phyloP scores from a whole-genome alignment of 2,888 invertebrate species.

The Drosophila neoperkinsi region DNA sequence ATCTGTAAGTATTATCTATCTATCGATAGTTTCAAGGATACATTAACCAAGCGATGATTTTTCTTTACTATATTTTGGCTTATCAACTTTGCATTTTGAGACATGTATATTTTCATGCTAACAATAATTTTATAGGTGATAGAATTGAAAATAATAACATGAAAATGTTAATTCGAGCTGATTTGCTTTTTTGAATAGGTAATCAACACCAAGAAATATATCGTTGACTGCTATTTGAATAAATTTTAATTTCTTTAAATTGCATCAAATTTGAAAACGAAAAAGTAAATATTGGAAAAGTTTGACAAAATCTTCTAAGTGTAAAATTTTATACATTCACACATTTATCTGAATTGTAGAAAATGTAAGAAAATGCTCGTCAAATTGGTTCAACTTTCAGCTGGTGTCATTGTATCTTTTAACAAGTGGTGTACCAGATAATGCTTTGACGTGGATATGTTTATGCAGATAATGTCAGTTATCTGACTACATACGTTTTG shows the following conservation, averaged over 20 bases:
- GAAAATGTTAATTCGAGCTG: background rate
- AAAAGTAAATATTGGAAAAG: background rate
- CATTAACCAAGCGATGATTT: background rate
- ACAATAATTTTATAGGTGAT: no score
- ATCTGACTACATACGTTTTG: background rate
- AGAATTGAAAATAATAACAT: background rate
- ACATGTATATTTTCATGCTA: no score
- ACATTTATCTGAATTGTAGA: background rate
- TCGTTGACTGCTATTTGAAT: background rate
- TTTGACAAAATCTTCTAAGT: background rate
- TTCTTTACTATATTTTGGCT: background rate
- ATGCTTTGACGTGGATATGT: background rate
- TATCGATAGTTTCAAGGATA: background rate
- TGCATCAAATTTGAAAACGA: background rate
- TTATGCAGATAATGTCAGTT: background rate
- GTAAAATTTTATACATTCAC: background rate
- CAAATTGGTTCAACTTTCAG: background rate
- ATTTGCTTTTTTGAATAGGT: background rate
- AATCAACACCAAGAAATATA: background rate
- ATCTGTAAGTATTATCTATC: background rate
- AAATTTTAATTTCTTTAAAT: no score
- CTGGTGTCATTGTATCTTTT: background rate
- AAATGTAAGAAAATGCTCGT: background rate
- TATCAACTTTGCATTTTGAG: no score
- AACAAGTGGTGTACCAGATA: background rate